These are phyloP conservation scores for Cyclargus thomasi DNA, from an alignment of 1,140 invertebrate species.

Conservation along the genomic window DNA sequence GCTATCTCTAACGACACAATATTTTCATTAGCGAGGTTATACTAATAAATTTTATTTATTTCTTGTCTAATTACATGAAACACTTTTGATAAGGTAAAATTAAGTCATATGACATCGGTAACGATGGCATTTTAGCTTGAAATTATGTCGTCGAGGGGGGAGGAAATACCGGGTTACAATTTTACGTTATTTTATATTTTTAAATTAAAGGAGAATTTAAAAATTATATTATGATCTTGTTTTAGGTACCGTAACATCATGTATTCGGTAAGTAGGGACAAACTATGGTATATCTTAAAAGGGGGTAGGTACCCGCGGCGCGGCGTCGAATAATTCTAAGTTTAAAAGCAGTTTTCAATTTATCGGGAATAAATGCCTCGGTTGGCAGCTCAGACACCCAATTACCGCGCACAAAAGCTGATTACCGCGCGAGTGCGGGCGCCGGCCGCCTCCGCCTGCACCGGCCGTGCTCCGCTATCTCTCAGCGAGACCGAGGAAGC, in stretches of 20 bases:
- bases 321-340: slow-evolving; percentile 56
- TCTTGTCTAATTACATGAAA: slow-evolving; percentile 34
- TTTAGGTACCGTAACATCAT: too few relatives aligned
- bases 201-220: too few relatives aligned
- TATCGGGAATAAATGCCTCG: slow-evolving; percentile 72
- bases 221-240: too few relatives aligned
- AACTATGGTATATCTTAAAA: slow-evolving; percentile 26
- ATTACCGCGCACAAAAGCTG: slow-evolving; percentile 72
- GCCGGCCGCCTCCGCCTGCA: slow-evolving; percentile 33
- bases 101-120: not conserved
- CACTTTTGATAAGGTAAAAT: not conserved
- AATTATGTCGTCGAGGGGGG: not conserved
- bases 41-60: slow-evolving; percentile 40
- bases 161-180: not conserved
- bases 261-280: too few relatives aligned
- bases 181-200: too few relatives aligned
- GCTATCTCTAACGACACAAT: slow-evolving; percentile 61
- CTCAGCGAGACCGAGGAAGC: slow-evolving; percentile 56
- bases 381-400: slow-evolving; percentile 73
- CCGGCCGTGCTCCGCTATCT: slow-evolving; percentile 32
- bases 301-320: slow-evolving; percentile 37
- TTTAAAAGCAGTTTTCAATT: slow-evolving; percentile 71
- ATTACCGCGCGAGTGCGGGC: slow-evolving; percentile 64
- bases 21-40: slow-evolving; percentile 62
- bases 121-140: not conserved